phyloP scores from a whole-genome alignment of 1,140 invertebrate genomes.

The Ephestia elutella region DNA sequence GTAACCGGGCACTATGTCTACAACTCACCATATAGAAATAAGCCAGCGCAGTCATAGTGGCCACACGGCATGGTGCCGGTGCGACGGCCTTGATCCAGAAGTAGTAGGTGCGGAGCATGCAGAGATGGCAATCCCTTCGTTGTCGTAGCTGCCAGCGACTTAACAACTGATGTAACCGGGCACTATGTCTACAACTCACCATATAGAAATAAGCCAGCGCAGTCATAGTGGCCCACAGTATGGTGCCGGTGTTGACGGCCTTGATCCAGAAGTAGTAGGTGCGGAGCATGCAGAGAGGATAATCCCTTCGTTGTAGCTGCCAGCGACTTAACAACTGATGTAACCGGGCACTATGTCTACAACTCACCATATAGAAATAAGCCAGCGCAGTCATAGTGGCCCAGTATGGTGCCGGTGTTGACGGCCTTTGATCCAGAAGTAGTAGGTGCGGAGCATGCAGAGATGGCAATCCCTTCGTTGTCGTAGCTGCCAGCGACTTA shows the following conservation, averaged over 20 bases:
- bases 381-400: conserved; percentile 90
- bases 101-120: conserved; percentile 98
- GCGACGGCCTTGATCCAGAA: conserved; percentile 98
- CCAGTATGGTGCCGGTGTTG: conserved; percentile 96
- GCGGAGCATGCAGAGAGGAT: conserved; percentile 98
- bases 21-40: conserved; percentile 98
- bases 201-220: conserved; percentile 98
- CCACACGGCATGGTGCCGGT: conserved; percentile 96
- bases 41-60: conserved; percentile 90
- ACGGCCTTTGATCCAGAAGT: conserved; percentile 98
- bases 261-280: conserved; percentile 99
- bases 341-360: conserved; percentile 98
- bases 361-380: conserved; percentile 98
- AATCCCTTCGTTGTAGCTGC: conserved; percentile 99
- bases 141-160: conserved; percentile 98
- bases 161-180: conserved; percentile 98
- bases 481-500: conserved; percentile 98
- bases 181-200: conserved; percentile 94
- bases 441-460: conserved; percentile 98
- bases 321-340: conserved; percentile 97
- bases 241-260: conserved; percentile 95
- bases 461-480: conserved; percentile 99
- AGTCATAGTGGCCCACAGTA: conserved; percentile 92
- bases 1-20: conserved; percentile 97
- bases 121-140: conserved; percentile 99